These are phyloP conservation scores for Pedionomus torquatus DNA, from an alignment of 2,113 vertebrate genomes.

Conservation along the genomic window DNA sequence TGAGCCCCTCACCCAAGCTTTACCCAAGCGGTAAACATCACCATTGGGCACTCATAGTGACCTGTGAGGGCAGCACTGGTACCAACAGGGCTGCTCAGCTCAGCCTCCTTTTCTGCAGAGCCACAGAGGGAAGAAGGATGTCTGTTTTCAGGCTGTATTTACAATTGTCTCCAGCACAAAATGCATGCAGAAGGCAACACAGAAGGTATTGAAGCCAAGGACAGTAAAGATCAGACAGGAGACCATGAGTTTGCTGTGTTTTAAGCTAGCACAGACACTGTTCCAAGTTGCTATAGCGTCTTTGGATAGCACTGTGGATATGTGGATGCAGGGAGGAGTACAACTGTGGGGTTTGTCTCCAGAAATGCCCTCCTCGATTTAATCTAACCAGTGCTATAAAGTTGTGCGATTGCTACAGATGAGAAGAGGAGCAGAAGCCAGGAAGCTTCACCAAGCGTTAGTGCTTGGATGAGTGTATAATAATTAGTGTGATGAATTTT, in stretches of 20 bases:
- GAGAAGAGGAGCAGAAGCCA: background rate
- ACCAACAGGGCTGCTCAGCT: background rate
- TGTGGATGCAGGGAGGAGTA: background rate
- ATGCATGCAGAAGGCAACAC: background rate
- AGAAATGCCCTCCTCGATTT: background rate
- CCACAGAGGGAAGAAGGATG: background rate
- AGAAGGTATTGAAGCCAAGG: background rate
- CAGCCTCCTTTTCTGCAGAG: accelerated
- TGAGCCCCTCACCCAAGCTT: background rate
- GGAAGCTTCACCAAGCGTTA: background rate
- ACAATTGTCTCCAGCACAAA: background rate
- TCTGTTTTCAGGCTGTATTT: background rate
- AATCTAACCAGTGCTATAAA: background rate
- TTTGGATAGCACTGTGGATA: background rate
- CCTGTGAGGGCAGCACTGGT: background rate
- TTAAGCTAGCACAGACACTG: background rate
- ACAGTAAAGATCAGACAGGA: background rate
- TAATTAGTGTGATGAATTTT: background rate
- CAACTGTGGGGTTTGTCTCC: background rate
- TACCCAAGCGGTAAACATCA: background rate
- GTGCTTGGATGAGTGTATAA: background rate
- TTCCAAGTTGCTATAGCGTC: background rate
- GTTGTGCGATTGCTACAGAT: background rate
- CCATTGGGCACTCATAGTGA: background rate
- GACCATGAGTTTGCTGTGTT: background rate